Conservation (phyloP, 2,888 invertebrate species). For the Spodoptera littoralis region DNA sequence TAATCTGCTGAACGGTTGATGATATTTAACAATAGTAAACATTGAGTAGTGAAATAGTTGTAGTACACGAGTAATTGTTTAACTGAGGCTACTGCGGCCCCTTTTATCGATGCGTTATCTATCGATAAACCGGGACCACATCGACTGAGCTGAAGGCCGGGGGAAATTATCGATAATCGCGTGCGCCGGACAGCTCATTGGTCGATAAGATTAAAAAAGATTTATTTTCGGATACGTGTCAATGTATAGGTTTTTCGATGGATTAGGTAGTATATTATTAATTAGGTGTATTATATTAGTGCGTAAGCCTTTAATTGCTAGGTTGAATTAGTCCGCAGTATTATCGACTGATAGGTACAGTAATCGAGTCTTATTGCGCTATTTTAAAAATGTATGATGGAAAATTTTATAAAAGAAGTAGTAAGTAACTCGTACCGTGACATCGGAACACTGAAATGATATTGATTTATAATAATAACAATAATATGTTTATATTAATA, state of each 20-base stretch:
- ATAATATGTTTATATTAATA: too few relatives aligned
- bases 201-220: slow-evolving; percentile 43
- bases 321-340: background rate
- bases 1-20: slow-evolving; percentile 14
- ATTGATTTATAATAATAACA: too few relatives aligned
- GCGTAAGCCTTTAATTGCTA: slow-evolving; percentile 14
- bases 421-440: too few relatives aligned
- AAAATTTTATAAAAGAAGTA: background rate
- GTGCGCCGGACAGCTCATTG: slow-evolving; percentile 30
- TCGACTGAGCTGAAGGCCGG: slow-evolving; percentile 44
- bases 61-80: slow-evolving; percentile 40
- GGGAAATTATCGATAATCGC: slow-evolving; percentile 39
- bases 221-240: slow-evolving; percentile 36
- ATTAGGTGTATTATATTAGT: slow-evolving; percentile 1
- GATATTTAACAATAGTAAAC: slow-evolving; percentile 8
- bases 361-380: background rate
- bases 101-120: slow-evolving; percentile 53
- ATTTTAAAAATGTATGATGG: too few relatives aligned
- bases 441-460: too few relatives aligned
- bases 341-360: slow-evolving; percentile 2
- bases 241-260: slow-evolving; percentile 15
- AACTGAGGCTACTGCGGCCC: slow-evolving; percentile 49
- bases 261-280: background rate
- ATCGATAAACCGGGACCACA: slow-evolving; percentile 40
- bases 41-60: slow-evolving; percentile 22